Base-by-base conservation (phyloP, 2,888 invertebrate species). In the Papilio demoleus region DNA sequence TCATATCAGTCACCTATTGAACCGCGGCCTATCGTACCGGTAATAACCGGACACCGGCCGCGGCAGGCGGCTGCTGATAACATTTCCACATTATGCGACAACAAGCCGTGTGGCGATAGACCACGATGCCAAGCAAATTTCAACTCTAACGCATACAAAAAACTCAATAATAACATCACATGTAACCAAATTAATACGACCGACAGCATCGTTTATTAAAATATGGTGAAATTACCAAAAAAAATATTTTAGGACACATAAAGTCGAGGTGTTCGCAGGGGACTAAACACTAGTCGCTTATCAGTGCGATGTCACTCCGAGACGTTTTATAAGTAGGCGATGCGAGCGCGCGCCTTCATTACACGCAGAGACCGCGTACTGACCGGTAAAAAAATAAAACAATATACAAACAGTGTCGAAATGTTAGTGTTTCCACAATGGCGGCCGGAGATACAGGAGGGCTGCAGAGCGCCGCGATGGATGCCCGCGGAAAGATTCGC, bases 1-100 rank as follows among this genome's bases (percentile, higher is more conserved):
- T 77, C 79, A 77, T 92, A 92, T 93, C 92, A 87, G 85, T 88
- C 92, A 93, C 94, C 93, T 93, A 88, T 92, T 94, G 94, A 94
- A 93, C 94, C 90, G 86, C 88, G 91, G 93, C 90, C 93, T 88
- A 86, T 84, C 83, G 73, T 83, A 88, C 94, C 82, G 90, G 94
- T 93, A 91, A 88, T 90, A 92, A 93, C 94, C 86, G 88, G 94
- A 88, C 89, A 76, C 74, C 84, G 83, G 88, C 92, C 90, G 92
- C 87, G 81, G 79, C 87, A 84, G 83, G 90, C 92, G 86, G 92
- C 90, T 92, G 71, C 79, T 81, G 92, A 92, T 92, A 92, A 90
- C 85, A 79, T 78, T 76, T 74, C 77, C 73, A 81, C 81, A 79
- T 76, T 73, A 74, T 74, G 77, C 76, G 72, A 75, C 75, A 74